A percentile compares a stretch with the other conserved stretches of the same genome.
Evolutionary conservation across 2,888 invertebrate species (phyloP).

Genomic region (Folsomia candida): DNA sequence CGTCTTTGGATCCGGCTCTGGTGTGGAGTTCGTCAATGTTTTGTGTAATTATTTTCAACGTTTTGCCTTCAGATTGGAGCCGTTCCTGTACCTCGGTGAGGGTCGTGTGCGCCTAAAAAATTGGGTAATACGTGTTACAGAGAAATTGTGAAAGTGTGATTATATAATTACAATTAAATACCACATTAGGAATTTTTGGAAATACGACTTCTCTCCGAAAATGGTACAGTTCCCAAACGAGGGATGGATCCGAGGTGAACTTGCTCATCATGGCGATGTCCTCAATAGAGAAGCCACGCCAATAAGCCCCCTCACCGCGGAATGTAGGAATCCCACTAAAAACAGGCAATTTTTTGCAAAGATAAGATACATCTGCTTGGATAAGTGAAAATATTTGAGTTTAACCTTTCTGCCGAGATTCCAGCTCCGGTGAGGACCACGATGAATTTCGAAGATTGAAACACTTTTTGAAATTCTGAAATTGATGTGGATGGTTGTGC

Average conservation of each 20-base stretch:
- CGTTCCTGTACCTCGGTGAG: slow-evolving; percentile 56
- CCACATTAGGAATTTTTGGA: slow-evolving; percentile 53
- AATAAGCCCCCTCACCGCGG: slow-evolving; percentile 58
- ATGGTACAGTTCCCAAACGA: slow-evolving; percentile 61
- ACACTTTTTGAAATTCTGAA: slow-evolving; percentile 53
- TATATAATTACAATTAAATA: too few species aligned
- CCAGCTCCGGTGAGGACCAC: slow-evolving; percentile 58
- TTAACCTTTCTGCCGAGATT: slow-evolving; percentile 60
- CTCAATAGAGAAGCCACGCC: slow-evolving; percentile 57
- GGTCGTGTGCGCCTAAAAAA: slow-evolving; percentile 54
- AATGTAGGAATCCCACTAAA: slow-evolving; percentile 56
- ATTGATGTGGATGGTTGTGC: background rate
- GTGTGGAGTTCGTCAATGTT: slow-evolving; percentile 59
- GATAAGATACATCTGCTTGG: too few species aligned
- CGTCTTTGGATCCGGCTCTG: slow-evolving; percentile 56
- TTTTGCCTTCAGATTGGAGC: slow-evolving; percentile 53
- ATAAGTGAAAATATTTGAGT: too few species aligned
- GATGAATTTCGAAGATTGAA: slow-evolving; percentile 55
- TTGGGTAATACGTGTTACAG: background rate
- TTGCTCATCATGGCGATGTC: slow-evolving; percentile 29
- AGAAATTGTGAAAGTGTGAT: too few species aligned
- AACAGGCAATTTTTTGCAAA: too few species aligned
- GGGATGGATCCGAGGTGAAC: slow-evolving; percentile 54
- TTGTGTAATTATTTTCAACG: slow-evolving; percentile 57
- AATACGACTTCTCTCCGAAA: slow-evolving; percentile 58